Percentiles rank a stretch among this genome's conserved stretches.
phyloP scores from a whole-genome alignment of 2,113 vertebrate genomes.

The Dromaius novaehollandiae region DNA sequence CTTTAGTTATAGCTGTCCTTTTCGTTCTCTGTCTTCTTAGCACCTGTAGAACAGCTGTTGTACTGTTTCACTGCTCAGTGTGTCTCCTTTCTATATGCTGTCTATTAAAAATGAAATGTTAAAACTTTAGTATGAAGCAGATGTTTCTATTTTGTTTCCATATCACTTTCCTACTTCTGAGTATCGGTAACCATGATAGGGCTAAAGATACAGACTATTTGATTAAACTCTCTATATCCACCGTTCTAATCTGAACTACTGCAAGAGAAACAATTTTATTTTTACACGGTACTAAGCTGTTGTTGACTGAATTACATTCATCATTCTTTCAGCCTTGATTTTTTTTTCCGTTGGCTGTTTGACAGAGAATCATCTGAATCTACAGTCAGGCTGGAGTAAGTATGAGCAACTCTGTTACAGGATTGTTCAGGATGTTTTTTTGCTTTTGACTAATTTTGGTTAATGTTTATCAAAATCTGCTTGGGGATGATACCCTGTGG shows the following conservation, averaged over 20 bases:
- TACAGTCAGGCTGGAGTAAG: slow-evolving; percentile 92
- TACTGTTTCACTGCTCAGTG: neutral
- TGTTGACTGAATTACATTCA: neutral
- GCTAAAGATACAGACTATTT: neutral
- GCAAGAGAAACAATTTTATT: neutral
- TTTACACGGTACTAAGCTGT: neutral
- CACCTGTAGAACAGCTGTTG: neutral
- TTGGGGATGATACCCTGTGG: neutral
- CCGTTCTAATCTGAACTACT: neutral
- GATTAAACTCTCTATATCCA: neutral
- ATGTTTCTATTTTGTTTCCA: neutral
- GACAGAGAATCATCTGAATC: slow-evolving; percentile 78
- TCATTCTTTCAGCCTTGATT: slow-evolving; percentile 84
- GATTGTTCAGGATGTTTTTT: neutral
- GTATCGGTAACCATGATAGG: neutral
- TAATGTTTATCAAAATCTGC: neutral
- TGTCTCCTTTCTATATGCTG: neutral
- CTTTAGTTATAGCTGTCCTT: neutral
- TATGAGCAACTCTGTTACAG: slow-evolving; percentile 30
- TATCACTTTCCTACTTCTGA: neutral
- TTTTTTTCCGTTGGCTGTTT: slow-evolving; percentile 96
- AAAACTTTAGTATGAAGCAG: neutral
- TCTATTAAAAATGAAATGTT: neutral
- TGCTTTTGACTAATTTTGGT: neutral
- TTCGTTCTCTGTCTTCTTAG: neutral